Conservation (phyloP, 2,888 invertebrate species). For the Drosophila longiperda region DNA sequence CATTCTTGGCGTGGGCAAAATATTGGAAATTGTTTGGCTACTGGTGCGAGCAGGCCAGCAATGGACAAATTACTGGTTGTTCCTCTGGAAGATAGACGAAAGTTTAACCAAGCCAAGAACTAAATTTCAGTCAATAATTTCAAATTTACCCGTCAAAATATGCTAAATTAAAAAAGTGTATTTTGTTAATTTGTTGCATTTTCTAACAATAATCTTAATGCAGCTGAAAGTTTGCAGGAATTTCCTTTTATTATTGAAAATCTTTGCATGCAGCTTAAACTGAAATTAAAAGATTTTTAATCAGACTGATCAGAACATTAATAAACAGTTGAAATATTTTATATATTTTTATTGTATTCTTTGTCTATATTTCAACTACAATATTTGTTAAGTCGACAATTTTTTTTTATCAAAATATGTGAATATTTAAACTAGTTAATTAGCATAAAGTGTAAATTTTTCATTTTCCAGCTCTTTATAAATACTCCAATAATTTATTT, state of each 20-base stretch:
- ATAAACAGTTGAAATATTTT: neutral
- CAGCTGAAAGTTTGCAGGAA: neutral
- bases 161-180: neutral
- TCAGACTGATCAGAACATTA: neutral
- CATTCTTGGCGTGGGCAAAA: constrained; percentile 17
- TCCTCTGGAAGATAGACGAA: neutral
- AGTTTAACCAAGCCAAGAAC: neutral
- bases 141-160: neutral
- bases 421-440: no score
- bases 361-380: neutral
- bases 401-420: neutral
- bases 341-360: neutral
- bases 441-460: no score
- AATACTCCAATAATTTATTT: no score
- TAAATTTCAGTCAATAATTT: constrained; percentile 4
- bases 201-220: neutral
- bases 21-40: constrained; percentile 30
- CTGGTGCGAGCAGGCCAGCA: neutral
- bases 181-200: no score
- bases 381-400: no score
- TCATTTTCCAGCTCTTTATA: no score
- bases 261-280: neutral
- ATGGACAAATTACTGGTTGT: neutral
- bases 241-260: neutral
- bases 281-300: no score